These are phyloP conservation scores for Lagopus leucura DNA, from an alignment of 2,113 vertebrate genomes.

Conservation along the genomic window DNA sequence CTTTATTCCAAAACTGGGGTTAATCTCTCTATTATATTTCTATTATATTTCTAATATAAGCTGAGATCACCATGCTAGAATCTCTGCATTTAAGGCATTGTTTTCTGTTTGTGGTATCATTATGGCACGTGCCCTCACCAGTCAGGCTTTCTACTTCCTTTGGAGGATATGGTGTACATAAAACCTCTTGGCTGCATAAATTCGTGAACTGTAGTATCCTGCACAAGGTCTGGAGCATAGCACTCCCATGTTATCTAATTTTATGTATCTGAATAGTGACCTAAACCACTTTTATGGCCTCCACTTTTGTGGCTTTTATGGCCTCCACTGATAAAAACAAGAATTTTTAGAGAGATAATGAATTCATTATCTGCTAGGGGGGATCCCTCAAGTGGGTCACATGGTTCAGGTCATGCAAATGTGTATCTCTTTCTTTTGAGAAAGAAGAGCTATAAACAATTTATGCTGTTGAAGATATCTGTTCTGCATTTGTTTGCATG, in stretches of 20 bases:
- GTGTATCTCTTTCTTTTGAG: fast-evolving
- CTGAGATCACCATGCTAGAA: neutral
- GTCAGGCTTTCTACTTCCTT: neutral
- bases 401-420: neutral
- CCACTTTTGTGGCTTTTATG: no score
- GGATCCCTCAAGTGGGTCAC: neutral
- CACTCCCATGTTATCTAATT: neutral
- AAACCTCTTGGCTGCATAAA: neutral
- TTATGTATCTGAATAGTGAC: neutral
- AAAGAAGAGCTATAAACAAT: neutral
- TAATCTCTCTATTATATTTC: neutral
- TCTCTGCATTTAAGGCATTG: neutral
- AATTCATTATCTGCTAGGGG: neutral
- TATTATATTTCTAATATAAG: neutral
- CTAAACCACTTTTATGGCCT: neutral
- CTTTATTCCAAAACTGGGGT: neutral
- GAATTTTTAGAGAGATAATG: neutral
- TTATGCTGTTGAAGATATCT: neutral
- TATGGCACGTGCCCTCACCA: neutral
- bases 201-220: neutral
- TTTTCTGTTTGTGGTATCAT: neutral
- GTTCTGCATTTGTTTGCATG: neutral
- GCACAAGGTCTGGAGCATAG: fast-evolving
- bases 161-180: neutral
- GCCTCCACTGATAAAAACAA: neutral